Base-by-base conservation (phyloP, 2,888 invertebrate species). In the Lasius platythorax region DNA sequence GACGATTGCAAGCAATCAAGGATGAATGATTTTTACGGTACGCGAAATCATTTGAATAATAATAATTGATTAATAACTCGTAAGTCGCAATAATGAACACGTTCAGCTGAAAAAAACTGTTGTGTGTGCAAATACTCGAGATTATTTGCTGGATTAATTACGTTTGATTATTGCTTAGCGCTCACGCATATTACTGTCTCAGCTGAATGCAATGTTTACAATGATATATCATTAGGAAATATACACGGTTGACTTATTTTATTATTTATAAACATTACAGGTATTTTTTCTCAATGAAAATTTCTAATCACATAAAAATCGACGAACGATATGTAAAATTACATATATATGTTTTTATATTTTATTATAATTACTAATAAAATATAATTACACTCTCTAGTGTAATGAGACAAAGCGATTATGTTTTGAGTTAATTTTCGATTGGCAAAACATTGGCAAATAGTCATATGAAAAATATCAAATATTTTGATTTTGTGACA, bases 91-190 rank as follows among this genome's bases (percentile, higher is more conserved):
- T 33, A 70, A 46, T n/a, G 23, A 72, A 43, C 18, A 30, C 23
- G 53, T 43, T 72, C 11, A 72, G 43, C 37, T 61, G 12, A 68
- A 61, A 63, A 33, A 15, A 12, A 74, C 63, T 74, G 9, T 43
- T 43, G 64, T 5, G n/a, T 74, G 23, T 70, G n/a, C n/a, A n/a
- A 43, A 72, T 43, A 70, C 30, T 70, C 58, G 58, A 70, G 33
- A 58, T 56, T 33, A 58, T 33, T 33, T 61, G 56, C 53, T 79
- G 23, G 3, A 58, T 79, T 33, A 79, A 79, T 40, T 18, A 79
- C n/a, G 53, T 78, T 78, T 12, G 8, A 56, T 78, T 78, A 68
- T 23, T 56, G 28, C 9, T 76, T 50, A 78, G 28, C 30, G n/a
- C 9, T 33, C 11, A 40, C n/a, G 53, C 56, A 78, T 68, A 33